Evolutionary conservation across 1,140 invertebrate genomes (phyloP).

Genomic region (Proctacanthus coquilletti): DNA sequence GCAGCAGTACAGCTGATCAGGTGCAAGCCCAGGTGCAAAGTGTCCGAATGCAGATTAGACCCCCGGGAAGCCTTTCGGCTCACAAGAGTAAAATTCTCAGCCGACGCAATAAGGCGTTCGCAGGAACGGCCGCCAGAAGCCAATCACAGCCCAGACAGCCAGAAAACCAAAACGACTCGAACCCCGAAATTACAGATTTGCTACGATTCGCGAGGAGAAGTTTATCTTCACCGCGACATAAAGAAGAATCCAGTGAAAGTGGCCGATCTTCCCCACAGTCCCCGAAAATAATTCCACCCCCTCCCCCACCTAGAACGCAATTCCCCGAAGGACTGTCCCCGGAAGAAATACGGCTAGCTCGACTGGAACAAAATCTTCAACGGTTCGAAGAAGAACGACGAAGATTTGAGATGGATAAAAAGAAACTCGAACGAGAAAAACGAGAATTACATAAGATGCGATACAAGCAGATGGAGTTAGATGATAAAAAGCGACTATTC

Average conservation of each 20-base stretch:
- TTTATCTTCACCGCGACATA: conserved; percentile 23
- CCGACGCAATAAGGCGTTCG: conserved; percentile 20
- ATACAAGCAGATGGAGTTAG: conserved; percentile 21
- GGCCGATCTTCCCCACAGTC: conserved; percentile 12
- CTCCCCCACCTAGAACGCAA: neutral
- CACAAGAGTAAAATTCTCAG: conserved; percentile 28
- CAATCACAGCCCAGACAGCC: conserved; percentile 32
- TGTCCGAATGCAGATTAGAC: conserved; percentile 22
- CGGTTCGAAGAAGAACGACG: conserved; percentile 27
- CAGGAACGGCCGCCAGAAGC: conserved; percentile 21
- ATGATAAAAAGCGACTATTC: conserved; percentile 21
- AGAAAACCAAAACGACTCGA: conserved; percentile 13
- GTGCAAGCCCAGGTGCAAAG: conserved; percentile 14
- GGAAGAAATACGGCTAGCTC: conserved; percentile 4
- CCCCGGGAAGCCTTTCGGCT: conserved; percentile 18
- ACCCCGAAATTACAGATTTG: conserved; percentile 17
- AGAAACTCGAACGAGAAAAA: conserved; percentile 23
- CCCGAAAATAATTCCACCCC: conserved; percentile 2
- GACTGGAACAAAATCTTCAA: conserved; percentile 22
- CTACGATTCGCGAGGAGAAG: conserved; percentile 19
- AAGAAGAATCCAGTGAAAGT: conserved; percentile 26
- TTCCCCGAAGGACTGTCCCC: neutral
- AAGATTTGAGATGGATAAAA: conserved; percentile 26
- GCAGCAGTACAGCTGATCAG: conserved; percentile 5
- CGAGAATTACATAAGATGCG: conserved; percentile 22